Evolutionary conservation across 2,888 invertebrate genomes (phyloP).

Genomic region (Hydroisotoma schaefferi): DNA sequence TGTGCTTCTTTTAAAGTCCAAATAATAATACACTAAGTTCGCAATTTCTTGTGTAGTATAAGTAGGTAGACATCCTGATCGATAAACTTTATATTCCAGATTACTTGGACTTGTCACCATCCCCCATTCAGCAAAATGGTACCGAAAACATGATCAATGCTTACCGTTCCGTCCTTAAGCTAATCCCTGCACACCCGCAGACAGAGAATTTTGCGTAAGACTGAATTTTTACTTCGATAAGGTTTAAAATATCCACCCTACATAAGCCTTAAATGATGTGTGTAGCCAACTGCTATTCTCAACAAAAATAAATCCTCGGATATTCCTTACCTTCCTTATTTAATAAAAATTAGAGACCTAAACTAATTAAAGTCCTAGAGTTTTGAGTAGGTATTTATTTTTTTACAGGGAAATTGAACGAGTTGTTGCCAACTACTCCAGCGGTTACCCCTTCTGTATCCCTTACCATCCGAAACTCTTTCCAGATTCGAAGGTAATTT

Average conservation of each 20-base stretch:
- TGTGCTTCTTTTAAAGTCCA: neutral
- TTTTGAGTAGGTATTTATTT: constrained; percentile 17
- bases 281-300: too few relatives aligned
- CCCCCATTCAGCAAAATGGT: constrained; percentile 23
- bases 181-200: constrained; percentile 72
- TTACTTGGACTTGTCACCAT: constrained; percentile 62
- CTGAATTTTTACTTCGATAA: neutral
- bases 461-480: constrained; percentile 73
- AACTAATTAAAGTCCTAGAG: too few relatives aligned
- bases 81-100: constrained; percentile 55
- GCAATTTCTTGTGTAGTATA: neutral
- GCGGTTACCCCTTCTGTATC: constrained; percentile 70
- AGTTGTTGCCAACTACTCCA: constrained; percentile 67
- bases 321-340: neutral
- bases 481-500: constrained; percentile 65
- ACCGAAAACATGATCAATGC: constrained; percentile 52
- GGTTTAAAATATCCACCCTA: too few relatives aligned
- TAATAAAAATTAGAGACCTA: neutral
- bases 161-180: constrained; percentile 73
- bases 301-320: too few relatives aligned
- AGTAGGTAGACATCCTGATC: neutral
- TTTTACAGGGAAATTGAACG: constrained; percentile 63
- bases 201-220: constrained; percentile 20
- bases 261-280: too few relatives aligned
- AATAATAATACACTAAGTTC: neutral